phyloP scores from a whole-genome alignment of 2,797 vertebrate species.

The Chaetophractus vellerosus region DNA sequence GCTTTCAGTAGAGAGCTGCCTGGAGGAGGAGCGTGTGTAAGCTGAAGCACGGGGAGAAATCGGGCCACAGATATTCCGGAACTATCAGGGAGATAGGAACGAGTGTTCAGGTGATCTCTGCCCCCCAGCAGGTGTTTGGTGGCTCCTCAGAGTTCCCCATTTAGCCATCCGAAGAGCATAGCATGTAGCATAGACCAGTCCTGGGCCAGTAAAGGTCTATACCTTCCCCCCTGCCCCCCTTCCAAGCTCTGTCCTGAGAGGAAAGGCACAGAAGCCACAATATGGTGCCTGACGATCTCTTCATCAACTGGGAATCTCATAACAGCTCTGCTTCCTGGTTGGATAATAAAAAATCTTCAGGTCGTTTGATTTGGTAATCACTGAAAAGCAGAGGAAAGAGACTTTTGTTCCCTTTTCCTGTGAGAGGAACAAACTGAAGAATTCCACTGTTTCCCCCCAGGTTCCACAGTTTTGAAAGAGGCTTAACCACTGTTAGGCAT shows the following conservation, averaged over 20 bases:
- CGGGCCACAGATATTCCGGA: not conserved
- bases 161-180: not conserved
- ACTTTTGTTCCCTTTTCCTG: not conserved
- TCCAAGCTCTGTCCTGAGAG: not conserved
- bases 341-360: not conserved
- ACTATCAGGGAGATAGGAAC: not conserved
- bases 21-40: not conserved
- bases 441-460: not conserved
- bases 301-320: constrained; percentile 9
- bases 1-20: not conserved
- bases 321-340: not conserved
- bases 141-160: not conserved
- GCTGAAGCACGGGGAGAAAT: not conserved
- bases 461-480: not conserved
- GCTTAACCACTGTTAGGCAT: not conserved
- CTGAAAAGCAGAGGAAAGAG: constrained; percentile 47
- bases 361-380: constrained; percentile 48
- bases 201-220: not conserved
- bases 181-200: not conserved
- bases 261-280: not conserved
- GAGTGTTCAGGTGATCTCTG: not conserved
- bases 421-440: not conserved
- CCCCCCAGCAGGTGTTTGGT: not conserved
- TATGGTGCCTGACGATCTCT: not conserved
- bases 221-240: no score